phyloP scores from a whole-genome alignment of 2,797 vertebrate genomes.

The Squalus acanthias region DNA sequence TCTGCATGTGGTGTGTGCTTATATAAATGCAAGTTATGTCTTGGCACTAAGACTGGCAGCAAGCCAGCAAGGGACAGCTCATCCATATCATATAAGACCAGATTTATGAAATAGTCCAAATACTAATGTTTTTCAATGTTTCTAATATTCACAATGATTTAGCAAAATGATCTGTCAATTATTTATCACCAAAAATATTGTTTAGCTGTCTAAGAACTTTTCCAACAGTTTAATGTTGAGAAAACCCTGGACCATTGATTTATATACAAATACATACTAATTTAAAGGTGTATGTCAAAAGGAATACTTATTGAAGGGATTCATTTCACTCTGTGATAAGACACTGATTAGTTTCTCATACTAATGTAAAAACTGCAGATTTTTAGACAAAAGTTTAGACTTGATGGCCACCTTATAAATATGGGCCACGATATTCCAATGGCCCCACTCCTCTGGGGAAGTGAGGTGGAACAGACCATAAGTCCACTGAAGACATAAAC shows the following conservation, averaged over 20 bases:
- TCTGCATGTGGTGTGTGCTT: neutral
- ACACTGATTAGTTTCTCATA: neutral
- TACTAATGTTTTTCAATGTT: neutral
- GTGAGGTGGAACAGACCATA: neutral
- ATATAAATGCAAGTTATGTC: neutral
- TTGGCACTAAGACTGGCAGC: neutral
- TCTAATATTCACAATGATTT: neutral
- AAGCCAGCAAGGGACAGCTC: neutral
- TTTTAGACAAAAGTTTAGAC: neutral
- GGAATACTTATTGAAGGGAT: neutral
- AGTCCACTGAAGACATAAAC: neutral
- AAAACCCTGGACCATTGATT: neutral
- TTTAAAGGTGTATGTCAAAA: neutral
- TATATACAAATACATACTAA: neutral
- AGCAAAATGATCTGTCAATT: neutral
- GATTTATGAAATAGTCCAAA: neutral
- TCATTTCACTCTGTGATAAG: neutral
- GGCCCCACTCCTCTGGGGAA: neutral
- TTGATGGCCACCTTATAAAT: neutral
- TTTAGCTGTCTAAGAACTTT: neutral
- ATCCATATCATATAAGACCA: neutral
- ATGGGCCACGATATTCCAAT: neutral
- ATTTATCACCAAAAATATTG: neutral
- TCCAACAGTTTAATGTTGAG: neutral
- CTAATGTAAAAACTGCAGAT: neutral